Percentiles rank a stretch among this genome's conserved stretches.
phyloP scores from a whole-genome alignment of 1,140 invertebrate species.

The Lordiphosa clarofinis region DNA sequence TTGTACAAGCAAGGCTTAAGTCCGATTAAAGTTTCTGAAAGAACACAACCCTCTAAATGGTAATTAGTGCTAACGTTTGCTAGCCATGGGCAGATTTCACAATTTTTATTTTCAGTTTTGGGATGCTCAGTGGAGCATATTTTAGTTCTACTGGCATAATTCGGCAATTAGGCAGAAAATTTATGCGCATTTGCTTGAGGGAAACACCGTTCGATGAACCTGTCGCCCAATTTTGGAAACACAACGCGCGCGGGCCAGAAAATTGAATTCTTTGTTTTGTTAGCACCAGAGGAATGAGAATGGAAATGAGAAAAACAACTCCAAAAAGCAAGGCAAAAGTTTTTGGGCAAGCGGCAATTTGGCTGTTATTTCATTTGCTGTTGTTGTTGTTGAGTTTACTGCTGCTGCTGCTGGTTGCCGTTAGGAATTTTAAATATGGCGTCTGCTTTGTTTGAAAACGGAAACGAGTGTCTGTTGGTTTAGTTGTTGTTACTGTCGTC shows the following conservation, averaged over 20 bases:
- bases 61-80: too few species aligned
- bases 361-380: conserved; percentile 61
- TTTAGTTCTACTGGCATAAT: conserved; percentile 38
- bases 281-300: conserved; percentile 9
- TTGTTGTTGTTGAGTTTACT: conserved; percentile 32
- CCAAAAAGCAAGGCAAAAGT: conserved; percentile 57
- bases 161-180: conserved; percentile 59
- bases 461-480: conserved; percentile 77
- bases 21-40: too few species aligned
- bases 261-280: conserved; percentile 52
- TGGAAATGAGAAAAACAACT: conserved; percentile 21
- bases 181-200: conserved; percentile 38
- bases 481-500: conserved; percentile 51
- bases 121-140: neutral
- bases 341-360: conserved; percentile 57
- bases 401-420: conserved; percentile 32
- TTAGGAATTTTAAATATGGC: conserved; percentile 77
- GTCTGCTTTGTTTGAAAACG: conserved; percentile 77
- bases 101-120: conserved; percentile 4
- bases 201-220: conserved; percentile 48
- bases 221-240: conserved; percentile 27
- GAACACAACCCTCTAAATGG: too few species aligned
- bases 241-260: conserved; percentile 43
- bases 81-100: neutral
- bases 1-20: too few species aligned